Evolutionary conservation across 2,797 vertebrate genomes (phyloP).

Genomic region (Coregonus ussuriensis): DNA sequence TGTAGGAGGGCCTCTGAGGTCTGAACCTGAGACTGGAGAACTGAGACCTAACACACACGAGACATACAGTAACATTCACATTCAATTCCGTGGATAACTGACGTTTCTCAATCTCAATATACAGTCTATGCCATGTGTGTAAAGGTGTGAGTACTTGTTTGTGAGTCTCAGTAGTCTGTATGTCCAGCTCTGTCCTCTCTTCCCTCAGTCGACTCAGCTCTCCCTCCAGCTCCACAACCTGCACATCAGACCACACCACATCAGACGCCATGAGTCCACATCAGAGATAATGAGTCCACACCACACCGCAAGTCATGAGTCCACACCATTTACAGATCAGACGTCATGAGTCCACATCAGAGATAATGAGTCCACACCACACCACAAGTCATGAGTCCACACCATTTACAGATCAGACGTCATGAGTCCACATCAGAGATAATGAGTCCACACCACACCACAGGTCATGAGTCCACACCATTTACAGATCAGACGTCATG

Average conservation of each 20-base stretch:
- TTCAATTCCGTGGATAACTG: not conserved
- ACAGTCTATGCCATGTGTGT: not conserved
- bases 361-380: too few species aligned
- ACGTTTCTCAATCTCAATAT: not conserved
- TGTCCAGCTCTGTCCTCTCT: slow-evolving; percentile 81
- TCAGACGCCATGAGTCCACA: too few species aligned
- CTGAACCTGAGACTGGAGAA: slow-evolving; percentile 84
- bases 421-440: too few species aligned
- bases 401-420: too few species aligned
- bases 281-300: too few species aligned
- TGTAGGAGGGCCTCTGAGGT: slow-evolving; percentile 84
- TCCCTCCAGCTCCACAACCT: slow-evolving; percentile 79
- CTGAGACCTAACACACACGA: slow-evolving; percentile 74
- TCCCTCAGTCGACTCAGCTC: slow-evolving; percentile 72
- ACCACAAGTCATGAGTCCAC: too few species aligned
- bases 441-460: too few species aligned
- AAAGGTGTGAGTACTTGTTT: not conserved
- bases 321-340: too few species aligned
- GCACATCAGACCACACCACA: slow-evolving; percentile 11
- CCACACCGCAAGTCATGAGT: too few species aligned
- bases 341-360: too few species aligned
- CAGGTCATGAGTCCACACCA: too few species aligned
- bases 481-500: too few species aligned
- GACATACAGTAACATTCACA: not conserved
- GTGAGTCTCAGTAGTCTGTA: slow-evolving; percentile 75